These are phyloP conservation scores for Atta colombica DNA, from an alignment of 1,140 invertebrate genomes.

Conservation along the genomic window DNA sequence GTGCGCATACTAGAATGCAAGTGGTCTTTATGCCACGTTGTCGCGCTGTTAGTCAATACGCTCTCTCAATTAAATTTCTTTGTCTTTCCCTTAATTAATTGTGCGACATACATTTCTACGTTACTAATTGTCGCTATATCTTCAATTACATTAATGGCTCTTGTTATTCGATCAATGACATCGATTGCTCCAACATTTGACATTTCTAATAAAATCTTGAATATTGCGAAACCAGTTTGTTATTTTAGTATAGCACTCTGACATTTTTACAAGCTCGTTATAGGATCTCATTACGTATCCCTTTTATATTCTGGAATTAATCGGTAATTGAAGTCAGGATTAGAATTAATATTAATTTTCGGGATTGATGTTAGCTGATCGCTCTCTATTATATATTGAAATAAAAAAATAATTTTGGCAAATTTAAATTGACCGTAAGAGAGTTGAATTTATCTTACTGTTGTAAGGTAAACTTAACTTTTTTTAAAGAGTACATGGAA, in stretches of 20 bases:
- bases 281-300: slow-evolving; percentile 14
- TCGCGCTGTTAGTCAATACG: background rate
- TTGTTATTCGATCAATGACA: background rate
- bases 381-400: background rate
- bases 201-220: slow-evolving; percentile 13
- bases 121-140: background rate
- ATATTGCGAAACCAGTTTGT: slow-evolving; percentile 7
- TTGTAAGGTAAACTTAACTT: background rate
- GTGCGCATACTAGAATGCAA: slow-evolving; percentile 23
- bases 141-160: background rate
- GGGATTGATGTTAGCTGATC: background rate
- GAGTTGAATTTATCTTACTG: too few relatives aligned
- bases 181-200: background rate
- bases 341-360: slow-evolving; percentile 19
- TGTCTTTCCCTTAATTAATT: slow-evolving; percentile 14
- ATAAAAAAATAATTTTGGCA: background rate
- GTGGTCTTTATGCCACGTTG: background rate
- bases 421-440: background rate
- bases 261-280: slow-evolving; percentile 25
- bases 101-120: background rate
- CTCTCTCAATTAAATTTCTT: background rate
- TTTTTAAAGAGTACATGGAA: background rate
- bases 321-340: slow-evolving; percentile 6
- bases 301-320: background rate
- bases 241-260: slow-evolving; percentile 1